Conservation (phyloP, 2,888 invertebrate species). For the Xylota sylvarum region DNA sequence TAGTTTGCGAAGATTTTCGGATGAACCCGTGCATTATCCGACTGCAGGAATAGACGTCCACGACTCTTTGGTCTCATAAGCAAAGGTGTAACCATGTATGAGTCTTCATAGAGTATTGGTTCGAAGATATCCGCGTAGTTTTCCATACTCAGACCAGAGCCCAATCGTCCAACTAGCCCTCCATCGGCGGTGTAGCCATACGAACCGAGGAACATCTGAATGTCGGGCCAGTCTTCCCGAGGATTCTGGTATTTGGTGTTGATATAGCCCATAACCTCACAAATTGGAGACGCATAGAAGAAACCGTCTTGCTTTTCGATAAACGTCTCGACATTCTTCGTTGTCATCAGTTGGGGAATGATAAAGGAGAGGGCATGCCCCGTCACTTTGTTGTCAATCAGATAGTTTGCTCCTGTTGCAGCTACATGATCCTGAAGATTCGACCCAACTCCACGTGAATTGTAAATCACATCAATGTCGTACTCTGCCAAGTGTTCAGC, state of each 20-base stretch:
- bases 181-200: constrained; percentile 92
- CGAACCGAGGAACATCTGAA: constrained; percentile 91
- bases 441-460: constrained; percentile 90
- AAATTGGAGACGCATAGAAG: constrained; percentile 91
- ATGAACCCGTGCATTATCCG: constrained; percentile 89
- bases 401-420: constrained; percentile 91
- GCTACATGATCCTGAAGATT: constrained; percentile 94
- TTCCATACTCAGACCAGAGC: constrained; percentile 88
- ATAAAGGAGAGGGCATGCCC: constrained; percentile 89
- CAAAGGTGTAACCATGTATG: constrained; percentile 89
- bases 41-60: constrained; percentile 89
- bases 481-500: constrained; percentile 87
- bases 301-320: constrained; percentile 87
- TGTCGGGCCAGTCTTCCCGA: constrained; percentile 90
- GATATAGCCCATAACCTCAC: constrained; percentile 92
- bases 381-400: constrained; percentile 88
- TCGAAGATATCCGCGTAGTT: constrained; percentile 90
- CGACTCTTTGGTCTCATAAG: constrained; percentile 90
- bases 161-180: constrained; percentile 90
- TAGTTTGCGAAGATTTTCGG: constrained; percentile 96
- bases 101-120: constrained; percentile 89
- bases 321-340: constrained; percentile 88
- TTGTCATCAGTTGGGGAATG: constrained; percentile 88
- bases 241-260: constrained; percentile 90
- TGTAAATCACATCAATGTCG: constrained; percentile 88